Evolutionary conservation across 2,888 invertebrate genomes (phyloP), one percentile per base, ranked within the genome.

Genomic region (Hirudinaria manillensis): DNA sequence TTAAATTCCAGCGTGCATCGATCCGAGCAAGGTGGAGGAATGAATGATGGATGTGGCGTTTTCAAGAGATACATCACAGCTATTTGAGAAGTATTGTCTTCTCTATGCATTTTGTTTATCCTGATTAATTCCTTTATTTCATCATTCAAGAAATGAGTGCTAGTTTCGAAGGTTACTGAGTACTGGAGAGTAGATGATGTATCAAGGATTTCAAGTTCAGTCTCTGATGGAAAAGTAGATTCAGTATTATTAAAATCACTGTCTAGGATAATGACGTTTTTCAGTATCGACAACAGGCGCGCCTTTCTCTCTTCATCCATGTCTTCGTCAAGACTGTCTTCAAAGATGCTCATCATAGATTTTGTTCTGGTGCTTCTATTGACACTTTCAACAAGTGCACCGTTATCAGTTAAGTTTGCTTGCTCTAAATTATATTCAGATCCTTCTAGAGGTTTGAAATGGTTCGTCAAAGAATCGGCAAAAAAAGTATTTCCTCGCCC

Each of bases 31-130:
- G 27, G 16, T 32, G 65, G 73, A n/a, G 65, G 4, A 34, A 65
- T 3, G 73, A 73, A 73, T 7, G n/a, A 1, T 21, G 73, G 73
- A 56, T 73, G 34, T 10, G 65, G 61, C 21, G 29, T 34, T 38
- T 73, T 73, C 32, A 73, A 61, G 16, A 73, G 61, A 65, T 73
- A 36, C 65, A 73, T 27, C 2, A 73, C 73, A 27, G 45, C 61
- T 24, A 73, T 7, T 13, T 73, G 19, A 7, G 6, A 19, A 27
- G 27, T 73, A 34, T 72, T 72, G 53, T 72, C 56, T 45, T 72
- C 72, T 3, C 19, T 27, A 21, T 32, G 55, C 7, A 72, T 53
- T 21, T 72, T 55, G 36, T 72, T 72, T 29, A 72, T 55, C 29
- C 55, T 72, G 24, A 38, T 3, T n/a, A 55, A 29, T 72, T 72